phyloP scores from a whole-genome alignment of 2,797 vertebrate species.

The Tenualosa thibaudeaui region DNA sequence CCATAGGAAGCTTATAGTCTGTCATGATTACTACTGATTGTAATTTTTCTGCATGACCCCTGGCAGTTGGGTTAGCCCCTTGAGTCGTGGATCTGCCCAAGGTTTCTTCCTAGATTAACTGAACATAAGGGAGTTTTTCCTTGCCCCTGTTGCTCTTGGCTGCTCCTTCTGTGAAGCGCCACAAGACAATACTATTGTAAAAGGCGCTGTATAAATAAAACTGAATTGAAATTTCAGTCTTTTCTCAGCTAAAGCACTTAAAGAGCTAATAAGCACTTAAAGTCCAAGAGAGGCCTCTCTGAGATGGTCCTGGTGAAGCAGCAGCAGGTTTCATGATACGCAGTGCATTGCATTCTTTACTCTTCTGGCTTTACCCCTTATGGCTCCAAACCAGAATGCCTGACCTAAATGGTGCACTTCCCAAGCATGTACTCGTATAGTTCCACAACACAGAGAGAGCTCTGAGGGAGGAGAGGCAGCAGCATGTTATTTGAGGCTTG shows the following conservation, averaged over 20 bases:
- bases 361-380: background rate
- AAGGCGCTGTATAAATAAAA: too few relatives aligned
- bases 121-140: too few relatives aligned
- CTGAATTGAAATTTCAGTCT: background rate
- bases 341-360: background rate
- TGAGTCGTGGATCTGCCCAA: too few relatives aligned
- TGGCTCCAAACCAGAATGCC: background rate
- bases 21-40: too few relatives aligned
- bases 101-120: too few relatives aligned
- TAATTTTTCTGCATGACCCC: too few relatives aligned
- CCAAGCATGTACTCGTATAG: background rate
- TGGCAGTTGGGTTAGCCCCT: too few relatives aligned
- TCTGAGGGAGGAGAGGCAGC: background rate
- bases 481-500: constrained; percentile 15
- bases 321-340: background rate
- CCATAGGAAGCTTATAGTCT: too few relatives aligned
- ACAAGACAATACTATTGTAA: too few relatives aligned
- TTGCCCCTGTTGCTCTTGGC: too few relatives aligned
- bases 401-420: background rate
- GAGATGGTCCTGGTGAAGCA: background rate
- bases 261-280: background rate
- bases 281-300: background rate
- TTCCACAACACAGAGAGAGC: background rate
- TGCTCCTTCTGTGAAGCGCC: too few relatives aligned
- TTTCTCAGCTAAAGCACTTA: background rate